phyloP scores from a whole-genome alignment of 2,888 invertebrate genomes.

The Allolobophora icterica region DNA sequence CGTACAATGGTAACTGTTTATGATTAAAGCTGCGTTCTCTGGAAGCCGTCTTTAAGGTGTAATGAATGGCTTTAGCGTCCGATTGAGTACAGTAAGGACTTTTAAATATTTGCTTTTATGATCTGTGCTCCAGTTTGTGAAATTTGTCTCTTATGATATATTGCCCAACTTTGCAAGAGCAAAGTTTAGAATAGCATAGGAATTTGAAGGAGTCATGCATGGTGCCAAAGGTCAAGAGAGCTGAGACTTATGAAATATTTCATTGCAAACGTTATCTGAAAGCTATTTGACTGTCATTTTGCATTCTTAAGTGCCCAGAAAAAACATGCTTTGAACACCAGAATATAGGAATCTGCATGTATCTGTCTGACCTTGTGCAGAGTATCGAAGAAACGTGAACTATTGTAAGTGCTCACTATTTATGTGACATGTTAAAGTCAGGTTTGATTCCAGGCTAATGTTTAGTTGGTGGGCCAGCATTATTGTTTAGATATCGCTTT shows the following conservation, averaged over 20 bases:
- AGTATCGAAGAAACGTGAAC: neutral
- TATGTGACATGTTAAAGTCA: neutral
- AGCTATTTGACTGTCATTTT: neutral
- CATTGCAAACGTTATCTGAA: neutral
- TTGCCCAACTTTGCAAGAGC: neutral
- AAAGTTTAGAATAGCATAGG: neutral
- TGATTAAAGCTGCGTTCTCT: neutral
- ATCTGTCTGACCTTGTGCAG: neutral
- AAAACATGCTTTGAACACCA: neutral
- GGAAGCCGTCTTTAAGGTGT: neutral
- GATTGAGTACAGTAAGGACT: neutral
- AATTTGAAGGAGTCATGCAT: neutral
- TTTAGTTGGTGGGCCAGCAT: neutral
- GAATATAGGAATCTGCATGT: neutral
- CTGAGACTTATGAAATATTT: neutral
- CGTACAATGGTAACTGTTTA: neutral
- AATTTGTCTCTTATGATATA: neutral
- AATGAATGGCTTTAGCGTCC: neutral
- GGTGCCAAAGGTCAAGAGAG: neutral
- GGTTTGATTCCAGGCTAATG: neutral
- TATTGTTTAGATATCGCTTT: neutral
- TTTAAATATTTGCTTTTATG: neutral
- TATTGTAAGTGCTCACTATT: neutral
- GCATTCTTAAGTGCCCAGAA: neutral
- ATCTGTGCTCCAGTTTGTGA: neutral